These are phyloP conservation scores for Manis crassicaudata DNA, from an alignment of 2,797 vertebrate genomes.

Conservation along the genomic window DNA sequence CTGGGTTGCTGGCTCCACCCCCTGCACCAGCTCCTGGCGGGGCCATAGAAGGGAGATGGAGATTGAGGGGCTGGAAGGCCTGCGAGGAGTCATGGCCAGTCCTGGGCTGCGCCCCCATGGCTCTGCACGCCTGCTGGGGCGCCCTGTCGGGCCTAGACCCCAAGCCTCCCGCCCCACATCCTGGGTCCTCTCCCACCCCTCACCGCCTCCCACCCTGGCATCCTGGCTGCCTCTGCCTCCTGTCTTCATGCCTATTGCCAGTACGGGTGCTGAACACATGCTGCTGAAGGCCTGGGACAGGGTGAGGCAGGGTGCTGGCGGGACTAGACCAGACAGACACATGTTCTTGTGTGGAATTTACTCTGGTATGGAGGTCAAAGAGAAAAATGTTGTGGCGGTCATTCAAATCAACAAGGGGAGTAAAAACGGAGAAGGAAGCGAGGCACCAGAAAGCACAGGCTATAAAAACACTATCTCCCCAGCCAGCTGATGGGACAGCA, in stretches of 20 bases:
- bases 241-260: background rate
- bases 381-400: fast-evolving
- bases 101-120: background rate
- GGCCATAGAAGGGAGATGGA: fast-evolving
- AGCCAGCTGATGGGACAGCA: background rate
- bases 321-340: fast-evolving
- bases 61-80: fast-evolving
- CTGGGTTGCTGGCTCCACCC: background rate
- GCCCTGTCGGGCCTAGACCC: background rate
- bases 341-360: fast-evolving
- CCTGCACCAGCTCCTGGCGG: background rate
- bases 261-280: background rate
- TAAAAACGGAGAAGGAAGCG: background rate
- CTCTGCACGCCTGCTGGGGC: background rate
- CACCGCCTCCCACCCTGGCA: fast-evolving
- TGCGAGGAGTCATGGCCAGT: background rate
- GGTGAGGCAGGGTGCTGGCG: background rate
- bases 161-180: background rate
- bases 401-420: background rate
- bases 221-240: background rate
- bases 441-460: background rate
- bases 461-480: background rate
- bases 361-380: background rate
- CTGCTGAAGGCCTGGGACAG: background rate
- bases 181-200: fast-evolving